A percentile compares a stretch with the other conserved stretches of the same genome.
Conservation (phyloP, 2,888 invertebrate species). For the Serrognathus titanus region DNA sequence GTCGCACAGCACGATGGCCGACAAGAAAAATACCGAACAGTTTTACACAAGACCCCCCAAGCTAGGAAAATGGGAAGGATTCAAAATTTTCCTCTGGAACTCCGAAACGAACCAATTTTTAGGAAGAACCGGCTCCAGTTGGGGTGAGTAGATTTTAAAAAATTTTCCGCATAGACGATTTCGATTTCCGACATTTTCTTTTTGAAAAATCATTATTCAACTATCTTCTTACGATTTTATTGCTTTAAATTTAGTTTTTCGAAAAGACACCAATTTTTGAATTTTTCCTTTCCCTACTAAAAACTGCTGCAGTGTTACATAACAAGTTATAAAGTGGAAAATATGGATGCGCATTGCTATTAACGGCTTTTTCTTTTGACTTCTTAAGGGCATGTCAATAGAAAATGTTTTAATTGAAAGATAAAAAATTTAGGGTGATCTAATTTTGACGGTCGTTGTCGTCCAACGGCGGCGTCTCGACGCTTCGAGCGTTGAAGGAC, state of each 20-base stretch:
- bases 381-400: too few relatives aligned
- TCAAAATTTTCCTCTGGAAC: slow-evolving; percentile 86
- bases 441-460: too few relatives aligned
- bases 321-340: too few relatives aligned
- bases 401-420: too few relatives aligned
- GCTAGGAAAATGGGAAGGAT: slow-evolving; percentile 81
- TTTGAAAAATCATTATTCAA: too few relatives aligned
- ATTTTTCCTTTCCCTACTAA: not conserved
- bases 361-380: too few relatives aligned
- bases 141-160: slow-evolving; percentile 72
- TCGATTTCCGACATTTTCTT: slow-evolving; percentile 8
- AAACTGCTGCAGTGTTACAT: too few relatives aligned
- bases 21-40: slow-evolving; percentile 75
- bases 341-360: too few relatives aligned
- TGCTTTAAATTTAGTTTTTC: too few relatives aligned
- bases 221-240: too few relatives aligned
- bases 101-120: slow-evolving; percentile 87
- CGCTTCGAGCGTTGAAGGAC: slow-evolving; percentile 34
- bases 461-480: slow-evolving; percentile 19
- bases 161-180: not conserved
- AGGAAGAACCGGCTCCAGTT: slow-evolving; percentile 87
- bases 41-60: slow-evolving; percentile 78
- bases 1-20: slow-evolving; percentile 53
- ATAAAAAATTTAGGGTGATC: too few relatives aligned
- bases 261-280: too few relatives aligned